phyloP scores from a whole-genome alignment of 2,113 vertebrate species.

The zebrafish (Danio rerio) region GRCz12tu NC_133186.1:26715001-26715500 shows the following conservation, averaged over 20 bases:
- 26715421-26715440: slow-evolving; percentile 23
- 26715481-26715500: not conserved
- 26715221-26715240: not conserved
- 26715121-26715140: not conserved
- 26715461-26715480: slow-evolving; percentile 8
- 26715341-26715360: not conserved
- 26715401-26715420: not conserved
- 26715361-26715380: slow-evolving; percentile 24
- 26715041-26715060: no score
- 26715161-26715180: not conserved
- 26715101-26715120: no score
- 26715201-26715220: not conserved
- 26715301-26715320: not conserved
- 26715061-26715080: no score
- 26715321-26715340: slow-evolving; percentile 1
- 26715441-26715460: slow-evolving; percentile 40
- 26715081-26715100: no score
- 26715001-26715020: no score
- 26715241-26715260: not conserved
- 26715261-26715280: not conserved
- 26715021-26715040: no score
- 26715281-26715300: not conserved
- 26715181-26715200: not conserved
- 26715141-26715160: not conserved
- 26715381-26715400: slow-evolving; percentile 28